Base-by-base conservation (phyloP, 2,113 vertebrate species). In the Oncorhynchus clarkii region DNA sequence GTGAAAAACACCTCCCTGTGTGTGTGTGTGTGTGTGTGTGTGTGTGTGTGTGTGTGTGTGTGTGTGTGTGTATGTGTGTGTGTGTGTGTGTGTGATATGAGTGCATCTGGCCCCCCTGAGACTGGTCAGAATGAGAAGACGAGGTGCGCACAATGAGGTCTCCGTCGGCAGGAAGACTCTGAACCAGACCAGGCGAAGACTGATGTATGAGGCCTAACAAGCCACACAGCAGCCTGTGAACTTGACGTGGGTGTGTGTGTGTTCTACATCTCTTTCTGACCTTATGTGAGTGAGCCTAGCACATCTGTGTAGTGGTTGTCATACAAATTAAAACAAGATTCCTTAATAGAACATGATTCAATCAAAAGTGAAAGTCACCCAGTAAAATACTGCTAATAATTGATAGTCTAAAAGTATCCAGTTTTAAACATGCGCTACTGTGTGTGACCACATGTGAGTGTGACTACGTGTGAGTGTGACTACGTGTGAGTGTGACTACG, bases 101-200 rank as follows among this genome's bases (percentile, higher is more conserved):
- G 49, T 24, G 39, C 2, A 29, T 59, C 65, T n/a, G 79, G 77
- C 85, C 86, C 81, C 81, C 86, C 81, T 77, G 86, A 78, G 82
- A 77, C 83, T 89, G 76, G 11, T 86, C 79, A 71, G 82, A 84
- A 87, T 87, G 85, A 88, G 89, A 69, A 70, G 85, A 75, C n/a
- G 74, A 84, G 76, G 78, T 85, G 80, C 64, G 82, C 76, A 74
- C 31, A 39, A 67, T n/a, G 78, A 89, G 91, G 88, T 93, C 89
- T 91, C 51, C 3, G 80, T 80, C 71, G 79, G 12, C 26, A 16
- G 64, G 26, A 71, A 51, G 68, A 72, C 78, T 70, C 82, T 84
- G 69, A 89, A 71, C 71, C 22, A 2, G 16, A 69, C 73, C 11
- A 80, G 78, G 75, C 75, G 72, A 69, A 67, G 88, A 92, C 89